Conservation (phyloP, 1,140 invertebrate genomes). For the Lerema accius region DNA sequence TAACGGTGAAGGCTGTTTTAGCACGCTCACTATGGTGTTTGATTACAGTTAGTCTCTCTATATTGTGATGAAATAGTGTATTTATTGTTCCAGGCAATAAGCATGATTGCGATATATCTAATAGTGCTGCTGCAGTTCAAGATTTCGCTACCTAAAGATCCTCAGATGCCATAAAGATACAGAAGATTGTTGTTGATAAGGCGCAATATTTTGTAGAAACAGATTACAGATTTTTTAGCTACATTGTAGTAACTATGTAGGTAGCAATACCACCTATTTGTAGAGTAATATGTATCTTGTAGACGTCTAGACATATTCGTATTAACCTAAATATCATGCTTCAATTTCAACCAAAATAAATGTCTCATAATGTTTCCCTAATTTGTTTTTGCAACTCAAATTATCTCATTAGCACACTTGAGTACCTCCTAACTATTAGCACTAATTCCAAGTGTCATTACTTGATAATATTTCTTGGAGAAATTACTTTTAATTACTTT, state of each 20-base stretch:
- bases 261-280: too few relatives aligned
- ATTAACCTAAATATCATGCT: conserved; percentile 2
- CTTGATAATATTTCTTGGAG: too few relatives aligned
- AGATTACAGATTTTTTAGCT: too few relatives aligned
- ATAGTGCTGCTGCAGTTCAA: conserved; percentile 85
- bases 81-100: conserved; percentile 78
- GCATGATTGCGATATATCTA: conserved; percentile 84
- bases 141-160: conserved; percentile 78
- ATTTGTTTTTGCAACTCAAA: neutral
- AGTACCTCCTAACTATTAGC: too few relatives aligned
- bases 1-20: too few relatives aligned
- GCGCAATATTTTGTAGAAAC: too few relatives aligned
- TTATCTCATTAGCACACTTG: neutral
- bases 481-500: too few relatives aligned
- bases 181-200: neutral
- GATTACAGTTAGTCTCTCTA: too few relatives aligned
- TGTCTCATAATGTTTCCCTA: neutral
- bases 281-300: neutral
- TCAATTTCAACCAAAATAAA: conserved; percentile 7
- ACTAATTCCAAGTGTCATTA: too few relatives aligned
- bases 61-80: neutral
- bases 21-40: too few relatives aligned
- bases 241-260: too few relatives aligned
- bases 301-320: neutral
- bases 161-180: conserved; percentile 16